Evolutionary conservation across 2,113 vertebrate genomes (phyloP).

Genomic region (Setophaga coronata): DNA sequence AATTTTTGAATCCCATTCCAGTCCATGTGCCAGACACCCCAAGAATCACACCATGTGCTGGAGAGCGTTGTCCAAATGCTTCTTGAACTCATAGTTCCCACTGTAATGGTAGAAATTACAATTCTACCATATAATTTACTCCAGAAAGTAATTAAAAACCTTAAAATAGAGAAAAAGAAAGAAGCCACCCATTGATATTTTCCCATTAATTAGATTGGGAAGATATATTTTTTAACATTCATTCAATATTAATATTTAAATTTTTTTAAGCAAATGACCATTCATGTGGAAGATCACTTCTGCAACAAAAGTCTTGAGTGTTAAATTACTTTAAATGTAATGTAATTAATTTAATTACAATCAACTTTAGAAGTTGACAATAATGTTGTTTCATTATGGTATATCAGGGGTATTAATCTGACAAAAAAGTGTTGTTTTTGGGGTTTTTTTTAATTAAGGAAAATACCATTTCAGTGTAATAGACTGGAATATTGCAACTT

Average conservation of each 20-base stretch:
- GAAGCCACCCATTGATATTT: accelerated
- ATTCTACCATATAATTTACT: background rate
- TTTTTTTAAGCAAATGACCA: background rate
- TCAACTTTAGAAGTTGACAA: background rate
- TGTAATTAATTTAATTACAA: background rate
- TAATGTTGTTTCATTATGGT: background rate
- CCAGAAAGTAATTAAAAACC: background rate
- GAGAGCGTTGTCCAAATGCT: background rate
- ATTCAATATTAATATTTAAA: background rate
- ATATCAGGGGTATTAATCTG: background rate
- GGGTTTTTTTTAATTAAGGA: background rate
- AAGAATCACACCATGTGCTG: background rate
- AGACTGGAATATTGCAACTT: background rate
- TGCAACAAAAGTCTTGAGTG: background rate
- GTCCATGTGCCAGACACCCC: too few relatives aligned
- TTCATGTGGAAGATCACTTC: background rate
- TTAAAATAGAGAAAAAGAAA: background rate
- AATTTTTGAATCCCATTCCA: background rate
- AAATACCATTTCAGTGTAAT: background rate
- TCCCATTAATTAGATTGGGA: background rate
- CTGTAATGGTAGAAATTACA: background rate
- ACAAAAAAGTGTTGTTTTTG: background rate
- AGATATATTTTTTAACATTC: background rate
- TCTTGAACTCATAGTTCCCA: background rate
- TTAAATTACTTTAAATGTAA: background rate